These are phyloP conservation scores for Periophthalmus modestus DNA, from an alignment of 2,113 vertebrate species.

Conservation along the genomic window DNA sequence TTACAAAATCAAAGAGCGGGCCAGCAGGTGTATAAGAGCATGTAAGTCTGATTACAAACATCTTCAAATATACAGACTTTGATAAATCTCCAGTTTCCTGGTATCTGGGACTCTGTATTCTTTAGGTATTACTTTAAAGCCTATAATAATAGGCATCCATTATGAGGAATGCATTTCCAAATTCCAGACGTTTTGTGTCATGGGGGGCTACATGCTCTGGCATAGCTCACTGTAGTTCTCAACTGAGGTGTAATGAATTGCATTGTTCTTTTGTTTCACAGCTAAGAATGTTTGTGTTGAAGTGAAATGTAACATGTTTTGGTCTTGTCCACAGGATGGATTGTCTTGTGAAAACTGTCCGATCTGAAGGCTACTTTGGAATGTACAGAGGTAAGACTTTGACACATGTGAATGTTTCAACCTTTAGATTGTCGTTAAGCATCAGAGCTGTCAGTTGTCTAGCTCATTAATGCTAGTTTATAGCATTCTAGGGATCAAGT, in stretches of 20 bases:
- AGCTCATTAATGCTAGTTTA: neutral
- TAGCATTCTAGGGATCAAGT: neutral
- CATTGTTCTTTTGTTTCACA: neutral
- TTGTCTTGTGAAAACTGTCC: slow-evolving; percentile 84
- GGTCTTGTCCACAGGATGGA: slow-evolving; percentile 73
- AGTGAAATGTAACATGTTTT: neutral
- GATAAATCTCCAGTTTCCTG: neutral
- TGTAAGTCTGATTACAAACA: slow-evolving; percentile 71
- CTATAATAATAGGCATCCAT: neutral
- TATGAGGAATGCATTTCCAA: neutral
- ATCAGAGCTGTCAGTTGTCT: slow-evolving; percentile 8
- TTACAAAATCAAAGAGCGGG: slow-evolving; percentile 85
- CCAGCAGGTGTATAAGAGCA: slow-evolving; percentile 83
- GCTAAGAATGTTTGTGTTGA: neutral
- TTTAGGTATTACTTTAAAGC: slow-evolving; percentile 14
- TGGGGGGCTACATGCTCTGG: neutral
- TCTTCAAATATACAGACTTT: neutral
- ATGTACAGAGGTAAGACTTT: slow-evolving; percentile 86
- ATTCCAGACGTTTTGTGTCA: slow-evolving; percentile 8
- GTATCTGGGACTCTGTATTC: neutral
- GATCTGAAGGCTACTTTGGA: slow-evolving; percentile 85
- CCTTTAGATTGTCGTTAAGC: slow-evolving; percentile 11
- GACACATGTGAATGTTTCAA: slow-evolving; percentile 20
- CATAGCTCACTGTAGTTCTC: slow-evolving; percentile 19
- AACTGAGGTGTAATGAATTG: neutral